A percentile compares a stretch with the other conserved stretches of the same genome.
Conservation (phyloP, 2,113 vertebrate genomes). For the Colistium nudipinnis region DNA sequence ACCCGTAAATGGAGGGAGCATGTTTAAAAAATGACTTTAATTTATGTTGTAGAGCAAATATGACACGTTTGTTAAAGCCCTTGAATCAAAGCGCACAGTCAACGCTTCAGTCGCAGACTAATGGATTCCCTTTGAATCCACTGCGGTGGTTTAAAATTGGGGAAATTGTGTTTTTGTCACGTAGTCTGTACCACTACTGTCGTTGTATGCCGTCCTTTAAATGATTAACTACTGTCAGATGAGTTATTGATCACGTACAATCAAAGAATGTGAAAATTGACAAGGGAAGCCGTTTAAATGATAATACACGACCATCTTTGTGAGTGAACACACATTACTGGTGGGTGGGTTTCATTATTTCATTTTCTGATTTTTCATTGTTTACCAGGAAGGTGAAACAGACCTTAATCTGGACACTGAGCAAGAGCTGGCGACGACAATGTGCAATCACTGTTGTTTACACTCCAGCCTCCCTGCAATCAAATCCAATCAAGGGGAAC, state of each 20-base stretch:
- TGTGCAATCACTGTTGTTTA: constrained; percentile 75
- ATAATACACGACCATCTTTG: neutral
- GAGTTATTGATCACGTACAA: neutral
- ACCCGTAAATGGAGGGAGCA: neutral
- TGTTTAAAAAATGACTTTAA: neutral
- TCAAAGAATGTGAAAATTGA: neutral
- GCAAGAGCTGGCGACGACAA: constrained; percentile 64
- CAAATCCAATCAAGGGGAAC: constrained; percentile 68
- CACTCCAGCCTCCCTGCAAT: constrained; percentile 61
- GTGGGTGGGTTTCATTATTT: constrained; percentile 36
- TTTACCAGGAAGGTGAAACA: constrained; percentile 30
- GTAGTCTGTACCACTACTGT: neutral
- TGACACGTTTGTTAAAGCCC: neutral
- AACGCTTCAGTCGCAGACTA: neutral
- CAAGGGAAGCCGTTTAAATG: neutral
- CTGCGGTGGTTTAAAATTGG: neutral
- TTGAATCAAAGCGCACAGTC: neutral
- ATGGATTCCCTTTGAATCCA: neutral
- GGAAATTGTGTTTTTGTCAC: neutral
- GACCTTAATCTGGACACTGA: constrained; percentile 50
- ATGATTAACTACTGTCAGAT: neutral
- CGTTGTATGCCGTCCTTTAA: neutral
- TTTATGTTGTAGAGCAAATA: too few relatives aligned
- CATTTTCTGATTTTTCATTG: constrained; percentile 42
- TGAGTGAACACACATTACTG: neutral